Evolutionary conservation across 30 jellyfish, hydroid and myxozoan species (phyloP).

Genomic region (Cassiopea xamachana): DNA sequence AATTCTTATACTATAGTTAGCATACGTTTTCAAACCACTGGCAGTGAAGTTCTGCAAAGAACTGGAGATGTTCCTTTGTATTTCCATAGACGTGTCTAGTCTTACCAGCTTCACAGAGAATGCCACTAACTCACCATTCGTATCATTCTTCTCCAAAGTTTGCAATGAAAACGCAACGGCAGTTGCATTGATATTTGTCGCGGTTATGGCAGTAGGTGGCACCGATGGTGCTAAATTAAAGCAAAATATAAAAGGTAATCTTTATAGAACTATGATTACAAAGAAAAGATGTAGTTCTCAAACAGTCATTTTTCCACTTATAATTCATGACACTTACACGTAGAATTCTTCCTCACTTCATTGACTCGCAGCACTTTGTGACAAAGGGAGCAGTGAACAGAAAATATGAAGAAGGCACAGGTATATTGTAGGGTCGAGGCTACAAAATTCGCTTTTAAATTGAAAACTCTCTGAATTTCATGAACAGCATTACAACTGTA

Average conservation of each 20-base stretch:
- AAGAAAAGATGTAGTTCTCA: not conserved
- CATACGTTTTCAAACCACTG: constrained; percentile 46
- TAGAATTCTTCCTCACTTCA: too few relatives aligned
- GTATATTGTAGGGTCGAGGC: too few relatives aligned
- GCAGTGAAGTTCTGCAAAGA: not conserved
- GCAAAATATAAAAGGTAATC: not conserved
- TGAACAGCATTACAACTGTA: too few relatives aligned
- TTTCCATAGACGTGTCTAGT: not conserved
- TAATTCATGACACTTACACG: too few relatives aligned
- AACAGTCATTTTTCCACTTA: too few relatives aligned
- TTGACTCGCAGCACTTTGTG: too few relatives aligned
- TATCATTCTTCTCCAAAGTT: constrained; percentile 42
- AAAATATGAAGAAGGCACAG: too few relatives aligned
- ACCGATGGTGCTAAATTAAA: constrained; percentile 41
- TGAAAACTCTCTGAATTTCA: too few relatives aligned
- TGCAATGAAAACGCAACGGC: constrained; percentile 38
- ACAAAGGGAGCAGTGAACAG: too few relatives aligned
- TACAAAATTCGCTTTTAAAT: too few relatives aligned
- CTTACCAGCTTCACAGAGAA: not conserved
- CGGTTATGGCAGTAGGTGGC: constrained; percentile 42
- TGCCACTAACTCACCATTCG: constrained; percentile 52
- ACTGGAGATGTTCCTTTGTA: not conserved
- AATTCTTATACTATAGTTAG: constrained; percentile 57
- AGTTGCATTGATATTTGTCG: not conserved
- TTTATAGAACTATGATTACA: too few relatives aligned